These are phyloP conservation scores for Thymelicus acteon DNA, from an alignment of 2,888 invertebrate genomes.

Conservation along the genomic window DNA sequence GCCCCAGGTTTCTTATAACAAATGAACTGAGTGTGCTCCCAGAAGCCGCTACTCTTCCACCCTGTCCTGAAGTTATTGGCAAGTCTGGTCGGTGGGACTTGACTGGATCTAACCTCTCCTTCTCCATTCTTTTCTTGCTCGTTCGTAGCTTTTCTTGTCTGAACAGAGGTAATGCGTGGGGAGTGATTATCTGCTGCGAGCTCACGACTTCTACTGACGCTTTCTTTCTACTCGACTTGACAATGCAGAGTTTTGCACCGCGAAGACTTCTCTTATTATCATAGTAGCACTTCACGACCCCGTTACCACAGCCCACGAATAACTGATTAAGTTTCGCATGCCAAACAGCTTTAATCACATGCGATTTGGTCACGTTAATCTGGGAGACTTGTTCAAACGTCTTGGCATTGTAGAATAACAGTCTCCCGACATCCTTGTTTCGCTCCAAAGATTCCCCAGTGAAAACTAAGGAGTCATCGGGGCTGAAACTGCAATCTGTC, in stretches of 20 bases:
- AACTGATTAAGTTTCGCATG: conserved; percentile 99
- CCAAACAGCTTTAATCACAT: conserved; percentile 96
- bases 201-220: conserved; percentile 94
- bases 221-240: conserved; percentile 91
- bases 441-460: conserved; percentile 94
- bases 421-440: conserved; percentile 86
- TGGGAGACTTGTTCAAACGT: conserved; percentile 90
- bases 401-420: conserved; percentile 92
- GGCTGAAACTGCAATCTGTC: conserved; percentile 94
- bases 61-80: conserved; percentile 95
- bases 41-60: conserved; percentile 96
- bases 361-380: conserved; percentile 91
- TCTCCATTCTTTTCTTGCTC: conserved; percentile 95
- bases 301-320: conserved; percentile 96
- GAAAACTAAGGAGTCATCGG: conserved; percentile 94
- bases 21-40: conserved; percentile 98
- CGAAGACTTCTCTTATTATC: conserved; percentile 94
- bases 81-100: conserved; percentile 93
- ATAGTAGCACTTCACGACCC: conserved; percentile 95
- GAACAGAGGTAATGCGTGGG: conserved; percentile 97
- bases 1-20: conserved; percentile 96
- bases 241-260: conserved; percentile 95
- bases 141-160: conserved; percentile 95
- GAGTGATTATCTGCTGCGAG: conserved; percentile 97
- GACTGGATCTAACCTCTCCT: conserved; percentile 93